Base-by-base conservation (phyloP, 1,140 invertebrate species). In the Dreissena polymorpha region DNA sequence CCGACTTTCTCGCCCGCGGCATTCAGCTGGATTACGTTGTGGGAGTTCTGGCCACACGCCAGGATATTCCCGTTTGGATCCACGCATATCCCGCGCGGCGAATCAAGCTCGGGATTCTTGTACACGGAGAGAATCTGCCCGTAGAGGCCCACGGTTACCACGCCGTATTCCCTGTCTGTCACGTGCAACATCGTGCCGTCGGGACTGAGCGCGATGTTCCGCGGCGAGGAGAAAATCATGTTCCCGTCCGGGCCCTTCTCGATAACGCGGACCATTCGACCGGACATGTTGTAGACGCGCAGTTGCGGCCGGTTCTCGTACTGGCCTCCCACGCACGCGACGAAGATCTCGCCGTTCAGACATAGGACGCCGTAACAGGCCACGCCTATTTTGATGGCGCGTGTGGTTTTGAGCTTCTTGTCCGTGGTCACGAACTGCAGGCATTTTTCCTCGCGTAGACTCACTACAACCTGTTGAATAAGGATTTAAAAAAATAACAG, bases 281-380 rank as follows among this genome's bases (percentile, higher is more conserved):
- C 79, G 27, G 79, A 82, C 70, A 82, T 82, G 49, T 82, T 82
- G 60, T 82, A 82, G 13, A 82, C 79, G 21, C 79, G 70, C 16
- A 82, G 60, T 50, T 73, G 70, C 14, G 79, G 79, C 13, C 79
- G 25, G 23, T 74, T 82, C 29, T 82, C 79, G 23, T 82, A 82
- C 50, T 82, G 79, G 1, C 79, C 79, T n/a, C 79, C 79, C 12
- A 82, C 39, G 39, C 79, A 82, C 0, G 79, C 79, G 3, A 82
- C 79, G 55, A 82, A 82, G 6, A 82, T 72, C 29, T 82, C 79
- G 5, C 79, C 71, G 49, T 82, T 82, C 16, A 65, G 57, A 57
- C 57, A 82, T 0, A 63, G 60, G 0, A 82, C 79, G 23, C 79
- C 79, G 39, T 82, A 82, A 74, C 79, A 82, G 3, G 79, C 39